Base-by-base conservation (phyloP, 2,888 invertebrate species). In the Rhaphigaster nebulosa region DNA sequence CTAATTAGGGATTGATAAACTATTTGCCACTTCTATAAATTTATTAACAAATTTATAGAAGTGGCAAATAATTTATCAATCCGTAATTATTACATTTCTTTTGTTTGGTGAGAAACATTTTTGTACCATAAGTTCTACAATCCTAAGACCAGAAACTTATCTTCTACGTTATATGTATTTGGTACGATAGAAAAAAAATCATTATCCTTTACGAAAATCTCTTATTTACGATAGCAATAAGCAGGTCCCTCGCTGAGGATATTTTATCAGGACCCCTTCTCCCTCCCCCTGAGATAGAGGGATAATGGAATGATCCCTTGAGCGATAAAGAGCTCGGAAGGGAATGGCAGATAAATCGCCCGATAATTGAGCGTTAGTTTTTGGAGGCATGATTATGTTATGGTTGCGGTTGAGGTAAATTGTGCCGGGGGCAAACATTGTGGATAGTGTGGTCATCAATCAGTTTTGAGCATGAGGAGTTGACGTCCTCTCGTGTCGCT, bases 171-270 rank as follows among this genome's bases (percentile, higher is more conserved):
- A 18, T 54, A 23, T 54, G 13, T n/a, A 60, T 60, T 26, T 26
- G 8, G 26, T n/a, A 1, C 1, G 10, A n/a, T 6, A 20, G 6
- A 60, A 60, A 29, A 29, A 29, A 65, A 29, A 29, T 29, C n/a
- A 29, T 29, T 15, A 29, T 13, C 29, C 65, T 2, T 29, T 29
- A 65, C 65, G 29, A 65, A 65, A 29, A 65, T 65, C n/a, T 29
- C 29, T 65, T 65, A 65, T 65, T 65, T 65, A 65, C 65, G 65
- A 65, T 29, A 65, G 29, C 29, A 65, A 65, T 65, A 65, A 65
- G 65, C 29, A 65, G 65, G 65, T 0, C n/a, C 29, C 26, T n/a
- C 60, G n/a, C 1, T n/a, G 26, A 5, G 12, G 65, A 65, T 29
- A 65, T 29, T 65, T 65, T 65, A 65, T 65, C 65, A 65, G 65